Percentiles rank a stretch among this genome's conserved stretches.
These are phyloP conservation scores for Zenarchopterus dispar DNA, from an alignment of 2,797 vertebrate genomes.

Conservation along the genomic window DNA sequence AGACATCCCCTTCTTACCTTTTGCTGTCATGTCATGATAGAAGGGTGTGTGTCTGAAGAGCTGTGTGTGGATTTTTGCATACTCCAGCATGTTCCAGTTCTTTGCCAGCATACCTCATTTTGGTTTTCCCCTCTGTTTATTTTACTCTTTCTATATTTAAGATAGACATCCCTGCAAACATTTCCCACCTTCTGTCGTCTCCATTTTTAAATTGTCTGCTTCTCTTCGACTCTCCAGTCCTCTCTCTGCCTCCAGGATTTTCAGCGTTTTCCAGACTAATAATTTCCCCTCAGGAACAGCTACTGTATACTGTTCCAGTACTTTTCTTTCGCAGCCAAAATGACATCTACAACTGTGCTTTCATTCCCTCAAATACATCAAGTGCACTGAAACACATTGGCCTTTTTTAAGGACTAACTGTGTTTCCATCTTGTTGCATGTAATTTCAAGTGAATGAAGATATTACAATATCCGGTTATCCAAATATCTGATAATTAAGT, in stretches of 20 bases:
- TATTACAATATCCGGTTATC: neutral
- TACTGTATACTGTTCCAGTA: slow-evolving; percentile 3
- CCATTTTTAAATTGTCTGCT: slow-evolving; percentile 27
- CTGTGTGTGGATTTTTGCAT: neutral
- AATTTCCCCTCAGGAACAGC: neutral
- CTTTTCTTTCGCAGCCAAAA: neutral
- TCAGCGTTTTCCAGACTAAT: slow-evolving; percentile 6
- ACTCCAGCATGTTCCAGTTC: slow-evolving; percentile 6
- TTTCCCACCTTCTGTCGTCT: slow-evolving; percentile 14
- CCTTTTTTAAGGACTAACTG: too few species aligned
- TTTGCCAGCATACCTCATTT: slow-evolving; percentile 5
- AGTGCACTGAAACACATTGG: too few species aligned
- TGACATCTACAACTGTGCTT: neutral
- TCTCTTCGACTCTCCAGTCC: neutral
- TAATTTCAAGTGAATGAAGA: neutral
- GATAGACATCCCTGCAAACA: slow-evolving; percentile 13
- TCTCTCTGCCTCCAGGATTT: neutral
- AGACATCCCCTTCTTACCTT: slow-evolving; percentile 31
- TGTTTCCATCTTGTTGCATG: neutral
- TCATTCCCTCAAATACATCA: too few species aligned
- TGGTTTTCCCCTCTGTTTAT: slow-evolving; percentile 1
- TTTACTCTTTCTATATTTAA: slow-evolving; percentile 20
- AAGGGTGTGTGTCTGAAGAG: slow-evolving; percentile 9
- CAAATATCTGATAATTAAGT: neutral
- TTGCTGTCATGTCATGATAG: slow-evolving; percentile 35